phyloP scores from a whole-genome alignment of 2,113 vertebrate species.

The Cairina moschata region DNA sequence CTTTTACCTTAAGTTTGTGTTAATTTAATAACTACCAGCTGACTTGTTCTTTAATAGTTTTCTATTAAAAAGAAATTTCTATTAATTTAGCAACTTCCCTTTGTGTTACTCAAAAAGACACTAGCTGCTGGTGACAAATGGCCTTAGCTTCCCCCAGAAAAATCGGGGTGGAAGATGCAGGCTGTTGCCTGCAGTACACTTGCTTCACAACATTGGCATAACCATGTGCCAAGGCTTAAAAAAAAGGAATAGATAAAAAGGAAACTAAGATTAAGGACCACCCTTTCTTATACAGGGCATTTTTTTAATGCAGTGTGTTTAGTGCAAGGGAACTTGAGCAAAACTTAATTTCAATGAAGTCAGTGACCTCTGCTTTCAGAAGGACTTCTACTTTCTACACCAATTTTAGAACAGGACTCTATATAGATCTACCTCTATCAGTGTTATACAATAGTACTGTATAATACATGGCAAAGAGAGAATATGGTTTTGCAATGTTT shows the following conservation, averaged over 20 bases:
- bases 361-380: not conserved
- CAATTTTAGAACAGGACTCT: not conserved
- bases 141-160: not conserved
- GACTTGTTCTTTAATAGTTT: not conserved
- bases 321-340: not conserved
- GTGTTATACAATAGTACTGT: not conserved
- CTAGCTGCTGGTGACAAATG: not conserved
- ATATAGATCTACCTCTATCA: rapidly evolving
- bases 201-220: not conserved
- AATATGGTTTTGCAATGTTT: not conserved
- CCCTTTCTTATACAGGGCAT: not conserved
- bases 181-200: not conserved
- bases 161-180: not conserved
- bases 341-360: not conserved
- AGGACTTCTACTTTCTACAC: not conserved
- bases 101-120: rapidly evolving
- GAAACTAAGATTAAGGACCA: not conserved
- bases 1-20: not conserved
- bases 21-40: not conserved
- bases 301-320: not conserved
- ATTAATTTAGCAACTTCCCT: not conserved
- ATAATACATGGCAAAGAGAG: too few species aligned
- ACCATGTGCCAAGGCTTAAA: not conserved
- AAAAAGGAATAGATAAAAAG: not conserved
- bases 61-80: not conserved